These are phyloP conservation scores for Sclerurus mexicanus DNA, from an alignment of 2,113 vertebrate species.

Conservation along the genomic window DNA sequence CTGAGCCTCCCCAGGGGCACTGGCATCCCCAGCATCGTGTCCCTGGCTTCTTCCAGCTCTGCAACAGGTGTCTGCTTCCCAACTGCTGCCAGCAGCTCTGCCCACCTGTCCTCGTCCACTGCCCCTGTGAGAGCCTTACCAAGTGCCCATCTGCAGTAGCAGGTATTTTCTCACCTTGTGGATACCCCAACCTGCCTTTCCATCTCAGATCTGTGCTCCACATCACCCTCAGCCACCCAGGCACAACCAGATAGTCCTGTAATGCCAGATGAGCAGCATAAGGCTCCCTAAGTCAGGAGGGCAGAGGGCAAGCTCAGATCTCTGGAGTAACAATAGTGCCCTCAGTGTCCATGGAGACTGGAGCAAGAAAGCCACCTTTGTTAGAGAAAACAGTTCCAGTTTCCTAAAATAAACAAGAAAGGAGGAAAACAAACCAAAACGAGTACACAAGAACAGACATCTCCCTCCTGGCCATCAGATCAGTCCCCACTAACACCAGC, in stretches of 20 bases:
- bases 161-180: background rate
- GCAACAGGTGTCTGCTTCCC: background rate
- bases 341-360: background rate
- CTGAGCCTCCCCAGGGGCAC: background rate
- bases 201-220: background rate
- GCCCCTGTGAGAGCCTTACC: accelerated
- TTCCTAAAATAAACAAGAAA: background rate
- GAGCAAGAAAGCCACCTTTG: background rate
- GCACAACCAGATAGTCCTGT: background rate
- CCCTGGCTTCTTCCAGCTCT: background rate
- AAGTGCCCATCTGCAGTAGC: accelerated
- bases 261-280: background rate
- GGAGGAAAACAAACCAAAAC: background rate
- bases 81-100: background rate
- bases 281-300: background rate
- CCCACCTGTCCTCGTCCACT: background rate
- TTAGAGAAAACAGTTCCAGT: background rate
- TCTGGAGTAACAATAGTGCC: background rate
- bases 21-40: accelerated
- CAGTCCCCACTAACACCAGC: background rate
- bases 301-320: background rate
- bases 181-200: background rate
- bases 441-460: background rate
- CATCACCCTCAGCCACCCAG: background rate
- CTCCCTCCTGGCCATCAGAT: background rate